Percentiles rank a stretch among this genome's conserved stretches.
Conservation (phyloP, 2,113 vertebrate species). For the Steatornis caripensis region DNA sequence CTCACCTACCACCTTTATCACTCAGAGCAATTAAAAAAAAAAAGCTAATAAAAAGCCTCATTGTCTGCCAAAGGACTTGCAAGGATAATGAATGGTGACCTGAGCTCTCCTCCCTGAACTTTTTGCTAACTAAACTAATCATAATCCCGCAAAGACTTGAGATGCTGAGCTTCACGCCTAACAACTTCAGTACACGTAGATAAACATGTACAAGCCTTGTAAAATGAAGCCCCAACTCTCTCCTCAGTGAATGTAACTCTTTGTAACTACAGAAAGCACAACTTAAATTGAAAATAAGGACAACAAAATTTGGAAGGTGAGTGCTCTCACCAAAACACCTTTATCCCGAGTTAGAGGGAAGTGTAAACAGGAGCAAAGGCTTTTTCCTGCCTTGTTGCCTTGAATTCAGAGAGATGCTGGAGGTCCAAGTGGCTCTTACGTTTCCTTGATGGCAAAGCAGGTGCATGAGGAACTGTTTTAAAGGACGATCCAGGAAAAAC, state of each 20-base stretch:
- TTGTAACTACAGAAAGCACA: not conserved
- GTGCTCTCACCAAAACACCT: not conserved
- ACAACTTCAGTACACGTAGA: not conserved
- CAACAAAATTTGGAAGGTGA: not conserved
- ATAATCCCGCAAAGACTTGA: not conserved
- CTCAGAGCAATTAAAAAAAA: not conserved
- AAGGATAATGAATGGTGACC: not conserved
- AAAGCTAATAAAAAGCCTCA: not conserved
- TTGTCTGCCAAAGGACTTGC: not conserved
- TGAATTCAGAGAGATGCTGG: not conserved
- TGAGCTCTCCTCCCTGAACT: not conserved
- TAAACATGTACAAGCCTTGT: not conserved
- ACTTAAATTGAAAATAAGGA: not conserved
- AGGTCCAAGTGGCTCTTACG: not conserved
- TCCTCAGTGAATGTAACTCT: not conserved
- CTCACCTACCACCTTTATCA: not conserved
- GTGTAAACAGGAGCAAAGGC: not conserved
- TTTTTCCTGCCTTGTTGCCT: not conserved
- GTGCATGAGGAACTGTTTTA: not conserved
- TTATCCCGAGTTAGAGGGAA: not conserved
- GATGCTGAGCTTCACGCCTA: not conserved
- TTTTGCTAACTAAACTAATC: not conserved
- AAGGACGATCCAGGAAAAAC: not conserved
- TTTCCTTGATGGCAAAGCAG: not conserved
- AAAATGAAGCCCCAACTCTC: not conserved